Percentiles rank a stretch among this genome's conserved stretches.
Conservation (phyloP, 2,888 invertebrate genomes). For the Gortyna flavago region DNA sequence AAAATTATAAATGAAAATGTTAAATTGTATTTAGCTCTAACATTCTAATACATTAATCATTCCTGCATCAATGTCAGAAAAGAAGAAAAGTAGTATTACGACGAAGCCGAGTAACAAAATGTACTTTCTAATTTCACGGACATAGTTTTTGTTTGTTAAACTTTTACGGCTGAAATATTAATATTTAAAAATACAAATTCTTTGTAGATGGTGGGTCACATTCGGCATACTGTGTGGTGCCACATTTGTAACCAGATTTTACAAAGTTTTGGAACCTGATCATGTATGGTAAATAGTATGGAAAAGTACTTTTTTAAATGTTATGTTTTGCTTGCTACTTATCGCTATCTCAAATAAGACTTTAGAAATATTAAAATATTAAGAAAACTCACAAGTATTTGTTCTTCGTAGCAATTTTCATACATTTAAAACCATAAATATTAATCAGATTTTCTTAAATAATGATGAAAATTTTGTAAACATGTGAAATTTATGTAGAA, state of each 20-base stretch:
- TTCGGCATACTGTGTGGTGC: conserved; percentile 92
- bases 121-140: conserved; percentile 57
- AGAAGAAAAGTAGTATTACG: conserved; percentile 31
- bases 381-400: background rate
- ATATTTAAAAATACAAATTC: conserved; percentile 10
- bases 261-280: conserved; percentile 97
- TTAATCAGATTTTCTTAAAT: background rate
- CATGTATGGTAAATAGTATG: conserved; percentile 95
- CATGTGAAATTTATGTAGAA: background rate
- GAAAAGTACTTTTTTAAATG: background rate
- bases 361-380: background rate
- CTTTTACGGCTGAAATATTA: conserved; percentile 9
- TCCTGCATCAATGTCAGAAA: conserved; percentile 51
- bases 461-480: background rate
- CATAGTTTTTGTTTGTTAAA: conserved; percentile 61
- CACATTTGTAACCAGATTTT: conserved; percentile 94
- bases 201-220: conserved; percentile 90
- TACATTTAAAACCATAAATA: background rate
- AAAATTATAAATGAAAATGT: conserved; percentile 53
- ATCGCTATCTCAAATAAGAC: background rate
- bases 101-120: conserved; percentile 55
- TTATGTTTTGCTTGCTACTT: background rate
- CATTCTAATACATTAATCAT: background rate
- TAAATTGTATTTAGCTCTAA: conserved; percentile 1
- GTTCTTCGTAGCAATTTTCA: too few species aligned